These are phyloP conservation scores for Salmo trutta DNA, from an alignment of 2,797 vertebrate species.

Conservation along the genomic window DNA sequence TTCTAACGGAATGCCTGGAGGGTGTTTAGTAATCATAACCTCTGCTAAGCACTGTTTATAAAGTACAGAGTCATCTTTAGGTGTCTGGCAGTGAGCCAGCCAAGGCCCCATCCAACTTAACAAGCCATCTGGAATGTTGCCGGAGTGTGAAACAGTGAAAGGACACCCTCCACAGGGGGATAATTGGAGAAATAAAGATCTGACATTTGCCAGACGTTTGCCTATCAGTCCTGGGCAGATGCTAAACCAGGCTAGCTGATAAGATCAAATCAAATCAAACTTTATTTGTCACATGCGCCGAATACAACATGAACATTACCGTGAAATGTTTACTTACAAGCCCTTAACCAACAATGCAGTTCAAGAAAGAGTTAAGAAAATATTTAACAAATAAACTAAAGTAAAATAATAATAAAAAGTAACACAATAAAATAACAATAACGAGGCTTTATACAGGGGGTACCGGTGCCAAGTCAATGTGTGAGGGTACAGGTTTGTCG, in stretches of 20 bases:
- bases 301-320: too few relatives aligned
- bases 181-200: constrained; percentile 20
- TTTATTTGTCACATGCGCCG: not conserved
- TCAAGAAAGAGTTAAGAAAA: too few relatives aligned
- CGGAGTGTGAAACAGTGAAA: constrained; percentile 15
- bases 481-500: too few relatives aligned
- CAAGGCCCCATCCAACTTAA: constrained; percentile 4
- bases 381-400: too few relatives aligned
- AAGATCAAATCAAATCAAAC: not conserved
- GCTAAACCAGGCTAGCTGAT: not conserved
- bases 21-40: not conserved
- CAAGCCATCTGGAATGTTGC: constrained; percentile 21
- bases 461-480: too few relatives aligned
- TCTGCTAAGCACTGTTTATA: not conserved
- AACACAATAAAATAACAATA: too few relatives aligned
- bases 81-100: not conserved
- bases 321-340: too few relatives aligned
- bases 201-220: not conserved
- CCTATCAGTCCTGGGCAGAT: not conserved
- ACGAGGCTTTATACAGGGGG: too few relatives aligned
- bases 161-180: constrained; percentile 5
- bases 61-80: not conserved
- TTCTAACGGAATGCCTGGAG: not conserved
- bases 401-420: too few relatives aligned
- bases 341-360: too few relatives aligned